Base-by-base conservation (phyloP, 2,888 invertebrate genomes). In the Campaea margaritaria region DNA sequence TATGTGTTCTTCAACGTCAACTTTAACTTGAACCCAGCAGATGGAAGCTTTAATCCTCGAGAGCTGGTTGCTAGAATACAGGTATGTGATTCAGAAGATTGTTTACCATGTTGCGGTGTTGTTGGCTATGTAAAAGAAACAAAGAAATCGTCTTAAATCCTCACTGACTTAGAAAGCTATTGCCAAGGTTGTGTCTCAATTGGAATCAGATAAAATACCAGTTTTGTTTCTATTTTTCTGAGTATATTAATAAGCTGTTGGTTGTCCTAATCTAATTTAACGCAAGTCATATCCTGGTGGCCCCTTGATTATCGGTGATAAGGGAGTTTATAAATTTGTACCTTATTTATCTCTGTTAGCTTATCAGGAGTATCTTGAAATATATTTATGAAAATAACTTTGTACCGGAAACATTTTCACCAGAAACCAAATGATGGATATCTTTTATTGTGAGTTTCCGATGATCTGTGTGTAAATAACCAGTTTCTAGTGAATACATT, bases 21-120 rank as follows among this genome's bases (percentile, higher is more conserved):
- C 60, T 91, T 90, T 68, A 91, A 91, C 76, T 76, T 91, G 69
- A 89, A 85, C 79, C 84, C 89, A 68, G 79, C 82, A 66, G 90
- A 91, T 72, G 87, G 86, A 38, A 87, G 82, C 73, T 88, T 82
- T 62, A 88, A 86, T 76, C 86, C 89, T 14, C 78, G 81, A 47
- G 91, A 91, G 70, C 78, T 91, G 38, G 75, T 90, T 16, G 81
- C 79, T 15, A 82, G 89, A 65, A 92, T 92, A 75, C 92, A 92
- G 86, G 92, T 92, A 79, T 80, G 83, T 72, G 41, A 34, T 10
- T 27, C 8, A 13, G 14, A 50, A 38, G 27, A 12, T 46, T 52
- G 28, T 41, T 58, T 16, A 4, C 15, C n/a, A 34, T 34, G 4
- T 14, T 34, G 12, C 12, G n/a, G 3, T 36, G 36, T n/a, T 12